Base-by-base conservation (phyloP, 92 coral and sea anemone genomes). In the Epizoanthus illoricatus region DNA sequence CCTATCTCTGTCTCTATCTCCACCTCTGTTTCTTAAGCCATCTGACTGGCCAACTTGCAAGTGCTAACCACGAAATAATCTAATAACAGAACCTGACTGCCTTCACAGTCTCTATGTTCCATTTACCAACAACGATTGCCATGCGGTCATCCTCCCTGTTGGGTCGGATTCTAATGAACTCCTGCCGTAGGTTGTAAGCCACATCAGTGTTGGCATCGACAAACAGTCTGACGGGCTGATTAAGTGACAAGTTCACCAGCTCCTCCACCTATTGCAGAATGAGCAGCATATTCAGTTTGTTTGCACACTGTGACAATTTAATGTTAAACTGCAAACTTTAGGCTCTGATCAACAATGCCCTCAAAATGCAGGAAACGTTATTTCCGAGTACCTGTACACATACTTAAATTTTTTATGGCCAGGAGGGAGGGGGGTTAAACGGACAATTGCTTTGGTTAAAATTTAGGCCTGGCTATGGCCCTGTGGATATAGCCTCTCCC, bases 181-280 rank as follows among this genome's bases (percentile, higher is more conserved):
- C 99, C 71, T 96, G 99, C 23, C 98, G 86, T 58, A 96, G 79
- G 75, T 96, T 96, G 70, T 93, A 86, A 19, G 99, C 99, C 60
- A 96, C 99, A 28, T 96, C 98, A 2, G 99, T 96, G 85, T 91
- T 91, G 70, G 91, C 94, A 71, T 96, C 98, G 7, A 96, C 92
- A 83, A 96, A 96, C 73, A 96, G 86, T 76, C 94, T 90, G 74
- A 96, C 92, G 24, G 98, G 98, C 42, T 91, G 99, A 72, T 93
- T 96, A 24, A 93, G 86, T 9, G 99, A 96, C 13, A 93, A 84
- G 21, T 88, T 62, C 24, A 87, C 97, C 66, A 93, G 88, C 57
- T 96, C 98, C 23, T 96, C 92, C 7, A 96, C 99, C 98, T 91
- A 40, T 8, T 43, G 23, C 54, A 40, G 79, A 76, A 28, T 13